Evolutionary conservation across 2,113 vertebrate species (phyloP).

Genomic region (Amblyopsis rosae): DNA sequence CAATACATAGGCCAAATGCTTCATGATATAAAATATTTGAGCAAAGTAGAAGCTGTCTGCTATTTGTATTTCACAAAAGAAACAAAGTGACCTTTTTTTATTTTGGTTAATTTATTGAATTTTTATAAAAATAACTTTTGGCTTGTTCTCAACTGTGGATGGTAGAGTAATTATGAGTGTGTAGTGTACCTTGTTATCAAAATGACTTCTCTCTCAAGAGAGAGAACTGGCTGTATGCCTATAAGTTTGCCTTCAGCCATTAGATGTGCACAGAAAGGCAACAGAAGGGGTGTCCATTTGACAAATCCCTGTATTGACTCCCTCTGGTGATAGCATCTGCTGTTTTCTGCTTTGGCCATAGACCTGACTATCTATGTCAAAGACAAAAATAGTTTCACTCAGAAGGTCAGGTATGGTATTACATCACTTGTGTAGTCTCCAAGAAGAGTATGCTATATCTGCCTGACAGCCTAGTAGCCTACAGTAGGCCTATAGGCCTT

Average conservation of each 20-base stretch:
- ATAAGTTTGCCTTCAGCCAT: constrained; percentile 64
- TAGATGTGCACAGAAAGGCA: constrained; percentile 62
- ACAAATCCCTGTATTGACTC: constrained; percentile 75
- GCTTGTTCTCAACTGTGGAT: constrained; percentile 2
- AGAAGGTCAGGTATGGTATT: constrained; percentile 63
- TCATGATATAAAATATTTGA: not conserved
- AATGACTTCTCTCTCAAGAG: constrained; percentile 44
- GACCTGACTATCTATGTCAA: constrained; percentile 72
- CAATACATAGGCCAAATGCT: too few relatives aligned
- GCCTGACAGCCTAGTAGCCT: not conserved
- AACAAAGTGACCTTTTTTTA: not conserved
- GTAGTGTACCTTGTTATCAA: constrained; percentile 16
- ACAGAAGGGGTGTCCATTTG: constrained; percentile 75
- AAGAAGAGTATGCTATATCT: not conserved
- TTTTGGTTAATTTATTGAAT: not conserved
- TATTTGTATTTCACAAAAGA: not conserved
- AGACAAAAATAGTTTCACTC: constrained; percentile 73
- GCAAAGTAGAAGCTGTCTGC: not conserved
- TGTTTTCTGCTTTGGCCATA: constrained; percentile 73
- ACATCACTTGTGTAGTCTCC: constrained; percentile 46
- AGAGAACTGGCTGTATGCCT: constrained; percentile 47
- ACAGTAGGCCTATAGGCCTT: too few relatives aligned
- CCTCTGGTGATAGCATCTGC: constrained; percentile 75
- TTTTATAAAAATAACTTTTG: too few relatives aligned
- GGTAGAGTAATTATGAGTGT: constrained; percentile 3